These are phyloP conservation scores for Eudemis profundana DNA, from an alignment of 2,888 invertebrate species.

Conservation along the genomic window DNA sequence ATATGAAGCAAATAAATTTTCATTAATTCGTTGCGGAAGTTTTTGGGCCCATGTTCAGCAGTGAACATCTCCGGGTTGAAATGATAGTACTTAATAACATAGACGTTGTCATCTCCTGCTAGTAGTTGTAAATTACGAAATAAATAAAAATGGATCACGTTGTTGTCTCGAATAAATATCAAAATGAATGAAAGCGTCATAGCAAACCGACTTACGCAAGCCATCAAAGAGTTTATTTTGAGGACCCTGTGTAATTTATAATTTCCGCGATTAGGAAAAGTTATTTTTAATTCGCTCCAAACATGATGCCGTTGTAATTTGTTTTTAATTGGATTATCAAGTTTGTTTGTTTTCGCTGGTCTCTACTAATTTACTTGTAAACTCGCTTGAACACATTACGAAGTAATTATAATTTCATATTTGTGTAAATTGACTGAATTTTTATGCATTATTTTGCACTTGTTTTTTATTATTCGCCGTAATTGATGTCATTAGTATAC, in stretches of 20 bases:
- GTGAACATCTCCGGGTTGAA: too few species aligned
- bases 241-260: conserved; percentile 59
- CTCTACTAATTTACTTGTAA: conserved; percentile 19
- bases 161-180: too few species aligned
- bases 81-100: too few species aligned
- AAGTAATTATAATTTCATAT: conserved; percentile 9
- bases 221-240: conserved; percentile 51
- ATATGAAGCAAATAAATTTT: too few species aligned
- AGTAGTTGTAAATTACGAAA: too few species aligned
- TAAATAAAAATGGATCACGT: too few species aligned
- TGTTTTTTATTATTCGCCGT: not conserved
- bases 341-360: conserved; percentile 35
- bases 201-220: conserved; percentile 15
- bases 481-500: too few species aligned
- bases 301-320: conserved; percentile 49
- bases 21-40: too few species aligned
- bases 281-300: conserved; percentile 53
- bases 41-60: too few species aligned
- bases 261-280: conserved; percentile 59
- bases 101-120: too few species aligned
- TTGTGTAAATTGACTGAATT: not conserved
- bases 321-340: conserved; percentile 42
- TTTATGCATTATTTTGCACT: not conserved
- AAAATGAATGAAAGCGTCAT: conserved; percentile 10
- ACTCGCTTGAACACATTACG: conserved; percentile 26